Conservation (phyloP, 2,113 vertebrate genomes). For the Vidua chalybeata region DNA sequence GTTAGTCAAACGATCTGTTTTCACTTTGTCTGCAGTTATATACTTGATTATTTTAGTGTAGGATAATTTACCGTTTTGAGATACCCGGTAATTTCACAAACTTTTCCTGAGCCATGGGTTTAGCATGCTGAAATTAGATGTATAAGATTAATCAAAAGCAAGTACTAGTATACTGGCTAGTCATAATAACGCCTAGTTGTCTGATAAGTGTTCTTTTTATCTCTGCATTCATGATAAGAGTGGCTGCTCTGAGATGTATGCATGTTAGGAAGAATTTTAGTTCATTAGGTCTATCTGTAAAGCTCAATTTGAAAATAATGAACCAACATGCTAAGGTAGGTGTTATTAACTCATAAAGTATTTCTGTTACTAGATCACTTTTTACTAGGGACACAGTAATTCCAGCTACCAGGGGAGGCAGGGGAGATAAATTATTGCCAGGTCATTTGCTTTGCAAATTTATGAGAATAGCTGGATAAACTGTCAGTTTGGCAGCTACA, state of each 20-base stretch:
- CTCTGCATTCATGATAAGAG: not conserved
- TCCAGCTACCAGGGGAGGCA: not conserved
- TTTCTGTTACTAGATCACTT: not conserved
- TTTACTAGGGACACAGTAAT: not conserved
- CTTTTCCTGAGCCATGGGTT: not conserved
- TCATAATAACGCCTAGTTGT: not conserved
- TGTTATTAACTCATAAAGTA: not conserved
- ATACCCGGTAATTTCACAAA: slow-evolving; percentile 15
- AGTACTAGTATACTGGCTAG: not conserved
- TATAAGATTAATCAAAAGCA: not conserved
- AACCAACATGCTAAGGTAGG: not conserved
- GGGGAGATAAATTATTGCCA: not conserved
- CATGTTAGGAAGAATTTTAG: not conserved
- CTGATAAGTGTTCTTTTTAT: not conserved
- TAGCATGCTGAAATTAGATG: not conserved
- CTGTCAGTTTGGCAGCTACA: not conserved
- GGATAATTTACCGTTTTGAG: not conserved
- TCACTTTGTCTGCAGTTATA: not conserved
- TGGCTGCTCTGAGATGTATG: not conserved
- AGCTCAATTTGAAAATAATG: not conserved
- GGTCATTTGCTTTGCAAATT: not conserved
- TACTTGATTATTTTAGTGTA: slow-evolving; percentile 23
- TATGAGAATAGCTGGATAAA: not conserved
- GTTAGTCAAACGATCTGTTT: not conserved
- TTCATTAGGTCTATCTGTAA: not conserved